Conservation (phyloP, 2,113 vertebrate species). For the Pungitius pungitius region DNA sequence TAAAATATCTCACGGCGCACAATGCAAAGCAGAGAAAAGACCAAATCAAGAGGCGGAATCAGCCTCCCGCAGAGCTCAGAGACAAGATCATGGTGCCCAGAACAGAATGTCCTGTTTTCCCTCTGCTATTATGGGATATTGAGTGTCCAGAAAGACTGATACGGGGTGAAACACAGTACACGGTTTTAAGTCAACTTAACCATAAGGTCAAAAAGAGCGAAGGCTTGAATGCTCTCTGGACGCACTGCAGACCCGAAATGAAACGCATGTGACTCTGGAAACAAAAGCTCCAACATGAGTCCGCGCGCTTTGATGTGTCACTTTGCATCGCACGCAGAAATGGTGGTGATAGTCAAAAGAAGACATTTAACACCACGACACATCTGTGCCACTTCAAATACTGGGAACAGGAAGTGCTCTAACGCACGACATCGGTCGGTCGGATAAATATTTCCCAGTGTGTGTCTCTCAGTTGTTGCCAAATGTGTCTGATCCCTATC, state of each 20-base stretch:
- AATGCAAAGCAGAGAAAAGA: neutral
- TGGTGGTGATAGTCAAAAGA: neutral
- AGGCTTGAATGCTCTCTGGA: neutral
- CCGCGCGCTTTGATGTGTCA: slow-evolving; percentile 8
- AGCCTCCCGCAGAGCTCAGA: neutral
- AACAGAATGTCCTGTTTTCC: neutral
- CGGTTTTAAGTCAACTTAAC: neutral
- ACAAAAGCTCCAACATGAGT: neutral
- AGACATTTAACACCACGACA: neutral
- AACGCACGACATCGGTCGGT: neutral
- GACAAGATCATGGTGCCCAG: neutral
- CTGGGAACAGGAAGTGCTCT: neutral
- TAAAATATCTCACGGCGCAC: neutral
- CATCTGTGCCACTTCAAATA: neutral
- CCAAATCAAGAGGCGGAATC: neutral
- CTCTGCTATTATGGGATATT: neutral
- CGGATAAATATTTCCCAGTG: slow-evolving; percentile 22
- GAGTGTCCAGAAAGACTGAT: neutral
- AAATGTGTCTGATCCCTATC: slow-evolving; percentile 76
- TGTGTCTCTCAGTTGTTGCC: slow-evolving; percentile 56
- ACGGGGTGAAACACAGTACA: neutral
- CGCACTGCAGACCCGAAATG: neutral
- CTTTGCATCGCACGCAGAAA: neutral
- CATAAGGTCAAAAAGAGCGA: neutral
- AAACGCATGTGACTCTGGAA: neutral